These are phyloP conservation scores for Chloroceryle aenea DNA, from an alignment of 2,113 vertebrate species.

Conservation along the genomic window DNA sequence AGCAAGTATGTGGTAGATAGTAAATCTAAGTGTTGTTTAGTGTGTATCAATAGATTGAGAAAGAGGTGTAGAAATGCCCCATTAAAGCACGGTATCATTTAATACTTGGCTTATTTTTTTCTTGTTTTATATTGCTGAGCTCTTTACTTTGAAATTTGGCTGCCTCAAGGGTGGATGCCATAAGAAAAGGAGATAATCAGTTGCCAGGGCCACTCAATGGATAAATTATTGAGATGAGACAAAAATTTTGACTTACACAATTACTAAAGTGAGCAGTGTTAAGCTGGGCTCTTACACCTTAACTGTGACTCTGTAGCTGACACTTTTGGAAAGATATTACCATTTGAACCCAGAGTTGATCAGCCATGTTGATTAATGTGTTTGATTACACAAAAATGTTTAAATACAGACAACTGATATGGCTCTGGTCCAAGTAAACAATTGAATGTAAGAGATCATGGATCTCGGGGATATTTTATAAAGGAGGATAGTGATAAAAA, in stretches of 20 bases:
- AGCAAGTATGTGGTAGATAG: background rate
- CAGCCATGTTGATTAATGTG: background rate
- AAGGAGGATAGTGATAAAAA: background rate
- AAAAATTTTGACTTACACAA: background rate
- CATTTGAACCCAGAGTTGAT: background rate
- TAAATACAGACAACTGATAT: background rate
- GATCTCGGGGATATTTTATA: background rate
- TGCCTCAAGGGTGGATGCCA: background rate
- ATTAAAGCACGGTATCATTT: background rate
- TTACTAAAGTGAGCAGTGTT: background rate
- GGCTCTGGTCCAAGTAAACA: background rate
- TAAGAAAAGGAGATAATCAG: background rate
- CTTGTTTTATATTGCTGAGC: background rate
- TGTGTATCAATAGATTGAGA: background rate
- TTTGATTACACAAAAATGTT: background rate
- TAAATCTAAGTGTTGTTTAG: background rate
- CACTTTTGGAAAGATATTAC: background rate
- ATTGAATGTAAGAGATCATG: background rate
- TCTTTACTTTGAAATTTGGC: background rate
- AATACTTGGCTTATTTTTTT: background rate
- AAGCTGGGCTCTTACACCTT: fast-evolving
- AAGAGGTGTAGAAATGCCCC: background rate
- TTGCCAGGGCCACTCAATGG: background rate
- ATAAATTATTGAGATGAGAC: background rate
- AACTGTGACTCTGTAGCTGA: background rate